Base-by-base conservation (phyloP, 2,888 invertebrate genomes). In the Arrhopalites spinosus region DNA sequence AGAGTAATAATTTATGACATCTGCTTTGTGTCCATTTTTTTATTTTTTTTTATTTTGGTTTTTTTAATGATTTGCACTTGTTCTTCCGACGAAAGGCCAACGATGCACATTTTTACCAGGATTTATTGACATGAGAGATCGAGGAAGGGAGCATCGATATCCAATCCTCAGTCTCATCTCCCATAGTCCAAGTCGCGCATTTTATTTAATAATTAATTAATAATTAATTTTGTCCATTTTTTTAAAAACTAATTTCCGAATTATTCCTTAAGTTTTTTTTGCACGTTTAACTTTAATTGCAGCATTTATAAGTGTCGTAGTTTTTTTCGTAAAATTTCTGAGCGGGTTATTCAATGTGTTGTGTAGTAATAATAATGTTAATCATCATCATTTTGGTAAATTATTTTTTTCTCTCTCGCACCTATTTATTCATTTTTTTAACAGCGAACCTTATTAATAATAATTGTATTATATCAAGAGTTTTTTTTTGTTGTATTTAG, bases 11-110 rank as follows among this genome's bases (percentile, higher is more conserved):
- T 59, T 13, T 27, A 25, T 25, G 59, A 23, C 25, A 27, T 27
- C 25, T 25, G 17, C 15, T 23, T 11, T 59, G 15, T 50, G 15
- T 50, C 2, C 59, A 27, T 25, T 5, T 25, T 59, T 59, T 59
- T 25, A 47, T n/a, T 47, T 47, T 47, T 47, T n/a, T 47, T 1
- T 47, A 47, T 47, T 47, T 47, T 47, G 13, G 1, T 47, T 47
- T 47, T 13, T 47, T n/a, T 7, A 47, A 2, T 23, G 23, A 59
- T 59, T 25, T 59, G 59, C 23, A 59, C 23, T 59, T 17, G 63
- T 29, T 30, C 30, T 43, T 59, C 71, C 61, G 59, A 71, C 59
- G 71, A 71, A 71, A 71, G 71, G 71, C 71, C 71, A 71, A 71
- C 59, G 53, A 53, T 23, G 69, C 69, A 69, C 69, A 29, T 20